Percentiles rank a stretch among this genome's conserved stretches.
These are phyloP conservation scores for Muscicapa striata DNA, from an alignment of 2,797 vertebrate genomes.

Conservation along the genomic window DNA sequence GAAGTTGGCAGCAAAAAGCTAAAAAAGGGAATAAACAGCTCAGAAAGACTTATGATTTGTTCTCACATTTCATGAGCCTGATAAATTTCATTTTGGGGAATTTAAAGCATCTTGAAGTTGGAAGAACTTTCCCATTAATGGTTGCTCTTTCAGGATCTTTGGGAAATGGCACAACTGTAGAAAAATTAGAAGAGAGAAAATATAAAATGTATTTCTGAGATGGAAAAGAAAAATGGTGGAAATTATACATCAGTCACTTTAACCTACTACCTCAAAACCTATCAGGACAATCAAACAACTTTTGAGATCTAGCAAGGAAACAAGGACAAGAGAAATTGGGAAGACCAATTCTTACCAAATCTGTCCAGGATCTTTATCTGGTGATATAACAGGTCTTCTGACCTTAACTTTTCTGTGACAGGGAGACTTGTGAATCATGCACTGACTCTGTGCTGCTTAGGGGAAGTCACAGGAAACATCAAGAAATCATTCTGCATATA, in stretches of 20 bases:
- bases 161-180: background rate
- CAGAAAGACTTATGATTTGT: background rate
- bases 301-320: background rate
- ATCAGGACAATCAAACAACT: background rate
- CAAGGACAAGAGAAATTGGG: background rate
- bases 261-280: background rate
- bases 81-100: background rate
- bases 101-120: background rate
- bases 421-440: background rate
- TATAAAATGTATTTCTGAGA: background rate
- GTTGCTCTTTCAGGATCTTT: background rate
- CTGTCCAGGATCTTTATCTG: background rate
- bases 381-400: background rate
- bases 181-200: background rate
- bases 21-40: background rate
- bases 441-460: background rate
- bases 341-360: background rate
- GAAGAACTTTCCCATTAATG: background rate
- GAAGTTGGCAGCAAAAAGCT: background rate
- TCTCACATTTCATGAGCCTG: background rate
- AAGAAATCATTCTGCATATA: background rate
- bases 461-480: background rate
- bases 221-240: background rate
- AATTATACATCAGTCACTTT: background rate
- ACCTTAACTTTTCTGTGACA: background rate